Conservation (phyloP, 2,888 invertebrate genomes). For the Trichogramma dendrolimi region DNA sequence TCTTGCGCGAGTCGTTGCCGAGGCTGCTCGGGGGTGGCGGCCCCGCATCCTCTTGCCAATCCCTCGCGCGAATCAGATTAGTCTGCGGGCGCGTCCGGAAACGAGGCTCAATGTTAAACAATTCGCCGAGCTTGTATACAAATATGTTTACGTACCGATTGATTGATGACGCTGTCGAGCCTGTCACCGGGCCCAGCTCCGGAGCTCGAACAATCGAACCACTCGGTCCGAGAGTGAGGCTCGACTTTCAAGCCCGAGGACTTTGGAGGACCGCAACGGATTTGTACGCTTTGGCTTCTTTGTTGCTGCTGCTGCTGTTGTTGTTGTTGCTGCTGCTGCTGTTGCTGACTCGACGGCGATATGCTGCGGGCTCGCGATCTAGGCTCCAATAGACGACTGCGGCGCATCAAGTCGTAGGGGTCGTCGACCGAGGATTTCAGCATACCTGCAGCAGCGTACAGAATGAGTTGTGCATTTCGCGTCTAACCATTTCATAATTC, state of each 20-base stretch:
- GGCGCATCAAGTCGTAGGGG: conserved; percentile 80
- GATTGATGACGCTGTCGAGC: conserved; percentile 11
- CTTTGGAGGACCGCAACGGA: conserved; percentile 28
- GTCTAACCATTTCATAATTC: too few relatives aligned
- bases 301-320: neutral
- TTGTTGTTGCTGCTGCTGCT: conserved; percentile 25
- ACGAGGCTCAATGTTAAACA: neutral
- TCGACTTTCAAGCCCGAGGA: conserved; percentile 15
- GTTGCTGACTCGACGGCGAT: conserved; percentile 46
- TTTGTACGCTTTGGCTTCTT: conserved; percentile 53
- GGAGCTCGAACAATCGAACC: conserved; percentile 37
- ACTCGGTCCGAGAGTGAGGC: conserved; percentile 41
- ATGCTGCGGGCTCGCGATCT: conserved; percentile 51
- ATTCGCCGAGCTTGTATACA: too few relatives aligned
- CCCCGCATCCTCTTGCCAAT: conserved; percentile 26
- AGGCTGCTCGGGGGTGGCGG: conserved; percentile 2
- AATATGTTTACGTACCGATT: conserved; percentile 5
- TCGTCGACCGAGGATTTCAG: conserved; percentile 51
- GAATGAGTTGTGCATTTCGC: too few relatives aligned
- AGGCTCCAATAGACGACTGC: conserved; percentile 69
- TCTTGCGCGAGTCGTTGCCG: conserved; percentile 52
- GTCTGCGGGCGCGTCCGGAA: neutral
- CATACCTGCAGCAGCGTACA: conserved; percentile 38
- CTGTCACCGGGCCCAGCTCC: neutral
- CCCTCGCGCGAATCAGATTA: conserved; percentile 30